phyloP scores from a whole-genome alignment of 2,888 invertebrate genomes.

The Ectobius pallidus region DNA sequence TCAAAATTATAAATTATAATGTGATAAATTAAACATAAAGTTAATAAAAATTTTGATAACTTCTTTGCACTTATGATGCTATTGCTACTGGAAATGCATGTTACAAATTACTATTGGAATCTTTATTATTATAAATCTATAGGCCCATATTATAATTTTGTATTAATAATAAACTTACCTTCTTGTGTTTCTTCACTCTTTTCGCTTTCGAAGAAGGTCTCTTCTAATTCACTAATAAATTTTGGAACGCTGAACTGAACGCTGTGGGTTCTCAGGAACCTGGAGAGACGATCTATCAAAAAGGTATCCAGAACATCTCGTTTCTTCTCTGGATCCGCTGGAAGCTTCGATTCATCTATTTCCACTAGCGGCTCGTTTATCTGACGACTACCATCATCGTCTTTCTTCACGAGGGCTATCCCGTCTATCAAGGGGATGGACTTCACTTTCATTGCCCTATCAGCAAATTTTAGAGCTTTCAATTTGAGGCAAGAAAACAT shows the following conservation, averaged over 20 bases:
- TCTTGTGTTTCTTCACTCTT: slow-evolving; percentile 14
- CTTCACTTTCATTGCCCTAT: slow-evolving; percentile 32
- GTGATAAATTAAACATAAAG: too few species aligned
- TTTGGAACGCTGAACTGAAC: slow-evolving; percentile 43
- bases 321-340: slow-evolving; percentile 44
- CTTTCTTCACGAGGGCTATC: slow-evolving; percentile 27
- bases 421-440: slow-evolving; percentile 31
- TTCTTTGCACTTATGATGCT: too few species aligned
- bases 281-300: slow-evolving; percentile 46
- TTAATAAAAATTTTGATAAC: too few species aligned
- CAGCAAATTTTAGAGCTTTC: slow-evolving; percentile 34
- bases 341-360: slow-evolving; percentile 43
- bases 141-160: too few species aligned
- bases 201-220: background rate
- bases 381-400: background rate
- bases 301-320: slow-evolving; percentile 47
- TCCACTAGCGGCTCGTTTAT: slow-evolving; percentile 16
- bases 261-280: slow-evolving; percentile 48
- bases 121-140: too few species aligned
- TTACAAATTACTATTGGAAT: too few species aligned
- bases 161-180: background rate
- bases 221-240: slow-evolving; percentile 22
- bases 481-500: slow-evolving; percentile 33
- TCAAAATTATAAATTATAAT: too few species aligned
- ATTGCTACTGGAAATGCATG: too few species aligned